Percentiles rank a stretch among this genome's conserved stretches.
phyloP scores from a whole-genome alignment of 2,888 invertebrate genomes.

The Phengaris alcon region DNA sequence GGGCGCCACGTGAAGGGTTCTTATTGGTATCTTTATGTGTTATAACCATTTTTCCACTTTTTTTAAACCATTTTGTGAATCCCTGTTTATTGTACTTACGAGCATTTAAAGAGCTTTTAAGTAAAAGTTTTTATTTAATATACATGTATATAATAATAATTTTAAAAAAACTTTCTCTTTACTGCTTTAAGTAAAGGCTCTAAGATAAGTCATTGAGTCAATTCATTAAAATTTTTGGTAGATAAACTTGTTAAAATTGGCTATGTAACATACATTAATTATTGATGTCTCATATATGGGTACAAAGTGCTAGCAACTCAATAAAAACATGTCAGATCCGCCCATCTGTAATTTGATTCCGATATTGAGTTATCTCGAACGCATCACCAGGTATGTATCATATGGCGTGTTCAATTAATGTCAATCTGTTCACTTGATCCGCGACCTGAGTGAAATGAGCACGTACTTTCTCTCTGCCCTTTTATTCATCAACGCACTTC shows the following conservation, averaged over 20 bases:
- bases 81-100: neutral
- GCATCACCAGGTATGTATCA: constrained; percentile 56
- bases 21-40: constrained; percentile 3
- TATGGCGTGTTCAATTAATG: constrained; percentile 47
- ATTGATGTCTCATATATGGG: neutral
- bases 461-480: neutral
- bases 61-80: neutral
- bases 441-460: constrained; percentile 8
- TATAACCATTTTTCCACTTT: neutral
- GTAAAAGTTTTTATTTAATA: no score
- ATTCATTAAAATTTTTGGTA: no score
- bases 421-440: constrained; percentile 12
- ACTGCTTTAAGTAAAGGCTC: no score
- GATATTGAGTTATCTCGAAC: constrained; percentile 6
- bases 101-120: neutral
- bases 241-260: no score
- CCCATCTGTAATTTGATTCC: constrained; percentile 18
- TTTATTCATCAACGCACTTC: constrained; percentile 39
- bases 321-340: constrained; percentile 15
- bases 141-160: no score
- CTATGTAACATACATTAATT: no score
- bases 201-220: no score
- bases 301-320: neutral
- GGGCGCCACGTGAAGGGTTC: constrained; percentile 37
- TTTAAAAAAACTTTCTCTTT: no score